These are phyloP conservation scores for Camptogramma bilineatum DNA, from an alignment of 2,888 invertebrate genomes.

Conservation along the genomic window DNA sequence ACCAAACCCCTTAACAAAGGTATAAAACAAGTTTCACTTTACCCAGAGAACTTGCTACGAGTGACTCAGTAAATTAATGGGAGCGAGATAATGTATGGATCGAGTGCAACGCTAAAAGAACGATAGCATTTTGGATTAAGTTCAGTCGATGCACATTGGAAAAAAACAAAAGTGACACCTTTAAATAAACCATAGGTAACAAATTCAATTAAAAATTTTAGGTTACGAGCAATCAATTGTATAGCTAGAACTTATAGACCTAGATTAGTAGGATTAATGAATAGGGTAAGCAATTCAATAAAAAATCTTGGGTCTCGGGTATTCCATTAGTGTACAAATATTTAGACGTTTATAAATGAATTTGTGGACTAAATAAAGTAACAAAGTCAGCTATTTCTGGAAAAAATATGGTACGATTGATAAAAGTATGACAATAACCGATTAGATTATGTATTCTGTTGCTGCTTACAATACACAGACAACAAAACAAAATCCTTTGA, in stretches of 20 bases:
- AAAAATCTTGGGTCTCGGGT: too few species aligned
- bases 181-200: background rate
- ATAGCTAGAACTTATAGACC: too few species aligned
- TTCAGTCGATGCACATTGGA: slow-evolving; percentile 1
- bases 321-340: too few species aligned
- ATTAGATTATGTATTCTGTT: slow-evolving; percentile 17
- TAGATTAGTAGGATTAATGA: too few species aligned
- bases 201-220: background rate
- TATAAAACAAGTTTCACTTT: slow-evolving; percentile 56
- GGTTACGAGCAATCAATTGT: too few species aligned
- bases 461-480: slow-evolving; percentile 6
- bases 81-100: slow-evolving; percentile 36
- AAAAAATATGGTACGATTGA: slow-evolving; percentile 15
- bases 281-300: too few species aligned
- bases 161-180: background rate
- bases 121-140: slow-evolving; percentile 11
- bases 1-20: slow-evolving; percentile 70
- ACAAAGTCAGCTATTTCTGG: background rate
- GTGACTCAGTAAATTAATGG: slow-evolving; percentile 41
- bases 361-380: background rate
- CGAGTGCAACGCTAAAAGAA: slow-evolving; percentile 26
- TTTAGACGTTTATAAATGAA: too few species aligned
- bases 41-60: slow-evolving; percentile 43
- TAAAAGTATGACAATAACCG: slow-evolving; percentile 18
- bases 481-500: slow-evolving; percentile 1